phyloP scores from a whole-genome alignment of 2,888 invertebrate genomes.

The Pecten maximus region DNA sequence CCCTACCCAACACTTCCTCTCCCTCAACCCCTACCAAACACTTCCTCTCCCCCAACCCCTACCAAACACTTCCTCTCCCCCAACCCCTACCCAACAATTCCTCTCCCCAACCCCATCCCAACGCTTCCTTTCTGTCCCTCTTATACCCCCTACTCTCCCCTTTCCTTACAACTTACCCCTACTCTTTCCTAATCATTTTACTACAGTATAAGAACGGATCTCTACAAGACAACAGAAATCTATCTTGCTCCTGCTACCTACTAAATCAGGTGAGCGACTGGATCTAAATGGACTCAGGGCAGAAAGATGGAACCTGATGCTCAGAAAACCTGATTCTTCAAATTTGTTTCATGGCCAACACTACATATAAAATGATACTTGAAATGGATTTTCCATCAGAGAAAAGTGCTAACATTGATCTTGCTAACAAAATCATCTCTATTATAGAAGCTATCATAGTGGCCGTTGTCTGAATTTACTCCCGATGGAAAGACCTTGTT shows the following conservation, averaged over 20 bases:
- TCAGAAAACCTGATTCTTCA: conserved; percentile 4
- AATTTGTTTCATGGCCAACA: conserved; percentile 14
- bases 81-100: no score
- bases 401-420: conserved; percentile 27
- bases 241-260: neutral
- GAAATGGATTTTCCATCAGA: conserved; percentile 1
- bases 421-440: conserved; percentile 22
- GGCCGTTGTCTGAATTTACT: neutral
- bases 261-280: neutral
- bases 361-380: neutral
- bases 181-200: no score
- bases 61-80: no score
- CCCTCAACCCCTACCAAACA: no score
- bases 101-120: no score
- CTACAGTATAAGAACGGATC: neutral
- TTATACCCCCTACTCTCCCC: no score
- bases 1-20: no score
- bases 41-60: no score
- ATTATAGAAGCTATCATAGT: neutral
- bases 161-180: no score
- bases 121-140: no score
- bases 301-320: conserved; percentile 27
- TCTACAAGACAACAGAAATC: neutral
- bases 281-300: neutral
- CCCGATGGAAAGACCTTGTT: neutral